Conservation (phyloP, 2,113 vertebrate species). For the Hemibagrus wyckioides region DNA sequence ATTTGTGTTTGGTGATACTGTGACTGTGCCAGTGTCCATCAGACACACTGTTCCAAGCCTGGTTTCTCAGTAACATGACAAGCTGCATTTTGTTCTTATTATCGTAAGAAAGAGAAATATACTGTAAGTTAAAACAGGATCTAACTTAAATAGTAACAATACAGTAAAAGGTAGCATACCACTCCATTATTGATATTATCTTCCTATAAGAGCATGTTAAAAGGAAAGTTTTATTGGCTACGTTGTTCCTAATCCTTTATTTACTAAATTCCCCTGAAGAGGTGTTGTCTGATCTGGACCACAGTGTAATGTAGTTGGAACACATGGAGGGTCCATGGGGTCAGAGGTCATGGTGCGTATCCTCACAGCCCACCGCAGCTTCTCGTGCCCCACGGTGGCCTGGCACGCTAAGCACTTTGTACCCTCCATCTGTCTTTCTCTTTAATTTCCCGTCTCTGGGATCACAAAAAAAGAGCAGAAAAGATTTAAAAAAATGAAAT, state of each 20-base stretch:
- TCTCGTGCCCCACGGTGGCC: constrained; percentile 47
- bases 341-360: constrained; percentile 61
- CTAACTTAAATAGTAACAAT: not conserved
- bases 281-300: constrained; percentile 47
- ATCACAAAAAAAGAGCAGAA: constrained; percentile 46
- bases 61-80: not conserved
- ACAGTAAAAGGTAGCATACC: not conserved
- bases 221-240: not conserved
- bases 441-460: constrained; percentile 69
- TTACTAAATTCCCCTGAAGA: not conserved
- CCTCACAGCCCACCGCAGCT: constrained; percentile 17
- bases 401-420: constrained; percentile 62
- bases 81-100: not conserved
- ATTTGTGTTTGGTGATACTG: not conserved
- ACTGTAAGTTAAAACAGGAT: not conserved
- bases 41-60: not conserved
- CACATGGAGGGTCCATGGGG: constrained; percentile 56
- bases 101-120: not conserved
- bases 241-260: not conserved
- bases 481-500: not conserved
- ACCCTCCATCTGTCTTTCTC: constrained; percentile 73
- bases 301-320: constrained; percentile 70
- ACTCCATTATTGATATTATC: not conserved
- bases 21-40: not conserved
- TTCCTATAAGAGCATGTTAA: no score